phyloP scores from a whole-genome alignment of 2,113 vertebrate species.

The Neogobius melanostomus region DNA sequence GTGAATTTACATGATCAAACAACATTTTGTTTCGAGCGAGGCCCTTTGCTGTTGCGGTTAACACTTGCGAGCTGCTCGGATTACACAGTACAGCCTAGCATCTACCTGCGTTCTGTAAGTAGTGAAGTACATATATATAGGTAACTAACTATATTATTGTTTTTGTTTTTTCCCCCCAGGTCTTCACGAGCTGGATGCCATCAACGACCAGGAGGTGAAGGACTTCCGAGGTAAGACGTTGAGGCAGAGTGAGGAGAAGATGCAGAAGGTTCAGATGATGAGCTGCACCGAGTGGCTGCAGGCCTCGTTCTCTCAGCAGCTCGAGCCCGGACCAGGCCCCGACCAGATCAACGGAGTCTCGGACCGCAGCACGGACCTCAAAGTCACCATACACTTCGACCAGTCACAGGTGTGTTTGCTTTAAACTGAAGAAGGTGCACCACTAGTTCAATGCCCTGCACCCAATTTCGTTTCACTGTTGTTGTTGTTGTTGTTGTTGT shows the following conservation, averaged over 20 bases:
- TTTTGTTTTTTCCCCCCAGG: constrained; percentile 65
- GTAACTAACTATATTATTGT: no score
- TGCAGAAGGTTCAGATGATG: constrained; percentile 85
- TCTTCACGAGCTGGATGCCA: constrained; percentile 92
- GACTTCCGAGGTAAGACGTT: constrained; percentile 95
- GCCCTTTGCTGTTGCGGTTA: no score
- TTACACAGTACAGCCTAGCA: no score
- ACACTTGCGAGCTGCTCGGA: no score
- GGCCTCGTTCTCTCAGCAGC: constrained; percentile 87
- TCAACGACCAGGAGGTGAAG: constrained; percentile 93
- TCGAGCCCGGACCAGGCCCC: constrained; percentile 70
- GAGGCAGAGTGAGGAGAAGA: constrained; percentile 88
- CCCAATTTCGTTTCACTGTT: no score
- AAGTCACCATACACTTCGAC: constrained; percentile 92
- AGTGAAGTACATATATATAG: no score
- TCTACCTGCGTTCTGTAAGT: no score
- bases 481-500: no score
- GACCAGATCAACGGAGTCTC: constrained; percentile 77
- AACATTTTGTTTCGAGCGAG: no score
- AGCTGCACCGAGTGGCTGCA: constrained; percentile 91
- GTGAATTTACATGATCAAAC: no score
- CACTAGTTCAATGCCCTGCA: no score
- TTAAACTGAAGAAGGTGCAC: no score
- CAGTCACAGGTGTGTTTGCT: constrained; percentile 85
- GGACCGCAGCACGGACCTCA: constrained; percentile 84